Conservation (phyloP, 2,888 invertebrate species). For the Mesorhabditis spiculigera region DNA sequence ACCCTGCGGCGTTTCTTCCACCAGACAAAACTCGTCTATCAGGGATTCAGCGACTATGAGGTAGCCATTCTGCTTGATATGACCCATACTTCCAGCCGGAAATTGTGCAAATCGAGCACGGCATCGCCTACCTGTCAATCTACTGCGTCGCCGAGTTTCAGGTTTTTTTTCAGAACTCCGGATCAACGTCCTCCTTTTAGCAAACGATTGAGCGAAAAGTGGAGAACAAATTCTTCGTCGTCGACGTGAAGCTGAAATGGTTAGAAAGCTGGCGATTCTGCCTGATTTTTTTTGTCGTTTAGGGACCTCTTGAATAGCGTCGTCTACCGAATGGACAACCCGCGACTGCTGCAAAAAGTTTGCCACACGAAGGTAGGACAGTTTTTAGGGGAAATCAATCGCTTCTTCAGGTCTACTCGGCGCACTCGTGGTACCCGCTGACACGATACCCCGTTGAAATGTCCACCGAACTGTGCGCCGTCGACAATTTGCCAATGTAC, state of each 20-base stretch:
- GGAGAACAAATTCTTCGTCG: not conserved
- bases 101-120: slow-evolving; percentile 1
- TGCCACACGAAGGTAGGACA: not conserved
- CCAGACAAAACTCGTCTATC: not conserved
- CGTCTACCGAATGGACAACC: not conserved
- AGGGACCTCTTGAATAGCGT: not conserved
- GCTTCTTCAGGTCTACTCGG: too few species aligned
- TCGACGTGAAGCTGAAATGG: not conserved
- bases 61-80: not conserved
- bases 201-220: not conserved
- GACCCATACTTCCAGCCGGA: not conserved
- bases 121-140: not conserved
- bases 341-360: not conserved
- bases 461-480: too few species aligned
- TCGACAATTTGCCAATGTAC: too few species aligned
- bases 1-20: not conserved
- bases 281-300: not conserved
- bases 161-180: not conserved
- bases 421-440: too few species aligned
- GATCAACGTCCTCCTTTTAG: not conserved
- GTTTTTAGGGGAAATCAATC: not conserved
- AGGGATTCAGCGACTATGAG: slow-evolving; percentile 4
- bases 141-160: not conserved
- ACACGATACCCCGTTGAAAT: too few species aligned
- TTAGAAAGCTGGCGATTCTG: not conserved